Percentiles rank a stretch among this genome's conserved stretches.
Conservation (phyloP, 2,888 invertebrate genomes). For the Patella ulyssiponensis region DNA sequence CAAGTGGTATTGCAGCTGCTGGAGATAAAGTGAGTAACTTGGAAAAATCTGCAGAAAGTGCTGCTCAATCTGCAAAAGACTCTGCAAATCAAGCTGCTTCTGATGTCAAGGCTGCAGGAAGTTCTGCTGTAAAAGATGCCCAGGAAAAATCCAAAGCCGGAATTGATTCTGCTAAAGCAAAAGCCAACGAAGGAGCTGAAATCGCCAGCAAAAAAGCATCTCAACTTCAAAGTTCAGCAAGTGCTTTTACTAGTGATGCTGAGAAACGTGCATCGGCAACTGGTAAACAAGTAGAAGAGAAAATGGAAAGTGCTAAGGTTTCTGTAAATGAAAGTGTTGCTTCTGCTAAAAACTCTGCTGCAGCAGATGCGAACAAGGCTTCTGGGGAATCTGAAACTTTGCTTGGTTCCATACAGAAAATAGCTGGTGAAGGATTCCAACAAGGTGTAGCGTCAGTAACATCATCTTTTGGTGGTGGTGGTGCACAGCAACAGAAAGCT, state of each 20-base stretch:
- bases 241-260: neutral
- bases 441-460: neutral
- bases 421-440: neutral
- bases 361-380: neutral
- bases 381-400: neutral
- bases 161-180: neutral
- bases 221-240: neutral
- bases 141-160: neutral
- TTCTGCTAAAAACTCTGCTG: neutral
- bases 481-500: neutral
- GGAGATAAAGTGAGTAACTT: neutral
- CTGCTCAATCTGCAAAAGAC: neutral
- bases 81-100: neutral
- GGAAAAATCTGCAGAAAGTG: neutral
- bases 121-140: neutral
- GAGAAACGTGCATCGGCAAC: neutral
- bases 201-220: neutral
- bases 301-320: neutral
- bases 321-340: conserved; percentile 4
- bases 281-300: neutral
- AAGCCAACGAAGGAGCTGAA: no score
- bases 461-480: neutral
- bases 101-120: neutral
- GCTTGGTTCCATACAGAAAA: conserved; percentile 7
- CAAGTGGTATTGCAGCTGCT: neutral